phyloP scores from a whole-genome alignment of 2,797 vertebrate species.

The Coilia nasus region DNA sequence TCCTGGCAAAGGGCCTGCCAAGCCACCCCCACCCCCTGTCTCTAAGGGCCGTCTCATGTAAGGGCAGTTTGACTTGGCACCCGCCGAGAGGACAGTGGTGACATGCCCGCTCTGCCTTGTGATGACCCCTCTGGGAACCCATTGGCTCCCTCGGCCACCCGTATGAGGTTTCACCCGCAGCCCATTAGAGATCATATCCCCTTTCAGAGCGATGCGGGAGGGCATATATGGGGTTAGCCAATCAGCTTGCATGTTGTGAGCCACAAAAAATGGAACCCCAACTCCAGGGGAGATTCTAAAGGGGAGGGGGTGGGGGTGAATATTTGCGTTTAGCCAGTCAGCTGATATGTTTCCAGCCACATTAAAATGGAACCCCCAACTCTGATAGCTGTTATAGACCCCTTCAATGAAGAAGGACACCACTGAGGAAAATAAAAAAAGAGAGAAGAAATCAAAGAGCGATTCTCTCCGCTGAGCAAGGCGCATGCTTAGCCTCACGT shows the following conservation, averaged over 20 bases:
- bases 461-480: not conserved
- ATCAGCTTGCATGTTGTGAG: constrained; percentile 27
- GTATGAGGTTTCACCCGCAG: constrained; percentile 33
- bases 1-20: not conserved
- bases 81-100: not conserved
- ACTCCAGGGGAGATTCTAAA: not conserved
- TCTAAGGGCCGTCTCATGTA: not conserved
- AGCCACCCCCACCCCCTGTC: not conserved
- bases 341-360: no score
- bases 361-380: no score
- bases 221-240: not conserved
- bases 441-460: not conserved
- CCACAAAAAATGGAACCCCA: not conserved
- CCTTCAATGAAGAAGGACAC: not conserved
- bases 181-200: constrained; percentile 29
- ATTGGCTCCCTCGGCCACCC: constrained; percentile 16
- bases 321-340: no score
- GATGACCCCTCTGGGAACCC: constrained; percentile 23
- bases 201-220: constrained; percentile 44
- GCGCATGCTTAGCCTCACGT: constrained; percentile 28
- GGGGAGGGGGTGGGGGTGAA: no score
- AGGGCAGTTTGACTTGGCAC: constrained; percentile 39
- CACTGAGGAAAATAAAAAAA: not conserved
- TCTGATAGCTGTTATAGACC: no score
- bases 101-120: constrained; percentile 29